Evolutionary conservation across 2,888 invertebrate genomes (phyloP).

Genomic region (Luffia ferchaultella): DNA sequence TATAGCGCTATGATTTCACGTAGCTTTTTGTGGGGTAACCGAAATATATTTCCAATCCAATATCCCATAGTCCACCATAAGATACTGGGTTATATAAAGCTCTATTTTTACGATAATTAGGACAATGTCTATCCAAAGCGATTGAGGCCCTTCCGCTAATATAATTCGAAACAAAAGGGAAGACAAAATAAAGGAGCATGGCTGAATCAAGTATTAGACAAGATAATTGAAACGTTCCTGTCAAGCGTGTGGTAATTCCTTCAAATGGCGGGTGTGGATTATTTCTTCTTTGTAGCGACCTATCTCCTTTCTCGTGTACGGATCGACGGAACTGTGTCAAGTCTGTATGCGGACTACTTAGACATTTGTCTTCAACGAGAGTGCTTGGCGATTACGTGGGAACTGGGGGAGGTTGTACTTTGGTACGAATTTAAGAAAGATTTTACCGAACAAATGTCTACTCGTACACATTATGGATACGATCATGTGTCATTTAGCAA

Average conservation of each 20-base stretch:
- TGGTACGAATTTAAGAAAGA: no score
- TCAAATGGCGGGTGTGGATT: slow-evolving; percentile 19
- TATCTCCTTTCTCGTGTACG: neutral
- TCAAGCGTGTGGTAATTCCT: slow-evolving; percentile 23
- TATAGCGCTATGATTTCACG: no score
- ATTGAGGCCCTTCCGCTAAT: neutral
- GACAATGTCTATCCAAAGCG: neutral
- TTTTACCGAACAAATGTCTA: no score
- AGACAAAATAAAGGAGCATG: neutral
- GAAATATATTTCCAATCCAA: neutral
- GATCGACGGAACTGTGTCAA: neutral
- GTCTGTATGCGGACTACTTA: neutral
- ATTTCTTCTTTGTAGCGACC: neutral
- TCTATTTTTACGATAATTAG: neutral
- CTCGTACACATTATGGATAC: no score
- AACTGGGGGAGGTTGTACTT: no score
- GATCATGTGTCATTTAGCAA: no score
- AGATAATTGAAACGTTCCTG: slow-evolving; percentile 31
- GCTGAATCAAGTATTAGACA: slow-evolving; percentile 4
- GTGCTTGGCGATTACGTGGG: no score
- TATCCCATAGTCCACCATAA: neutral
- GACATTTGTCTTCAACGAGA: neutral
- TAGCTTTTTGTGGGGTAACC: no score
- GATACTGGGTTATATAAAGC: neutral
- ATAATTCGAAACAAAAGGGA: neutral